A percentile compares a stretch with the other conserved stretches of the same genome.
Conservation (phyloP, 2,113 vertebrate genomes). For the Cololabis saira region DNA sequence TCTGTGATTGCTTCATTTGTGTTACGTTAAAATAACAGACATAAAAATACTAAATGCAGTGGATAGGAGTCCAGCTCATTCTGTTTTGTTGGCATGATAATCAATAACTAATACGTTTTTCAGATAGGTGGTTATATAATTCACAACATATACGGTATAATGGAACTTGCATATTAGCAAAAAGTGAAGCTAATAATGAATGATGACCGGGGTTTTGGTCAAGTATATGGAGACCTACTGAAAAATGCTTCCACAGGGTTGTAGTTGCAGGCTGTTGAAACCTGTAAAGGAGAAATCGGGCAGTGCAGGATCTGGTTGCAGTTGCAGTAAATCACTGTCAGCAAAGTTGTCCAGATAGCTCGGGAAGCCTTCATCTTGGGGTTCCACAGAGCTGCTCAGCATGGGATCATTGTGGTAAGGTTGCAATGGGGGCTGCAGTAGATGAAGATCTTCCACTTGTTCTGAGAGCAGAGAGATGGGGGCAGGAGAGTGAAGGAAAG, state of each 20-base stretch:
- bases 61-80: slow-evolving; percentile 9
- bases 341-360: slow-evolving; percentile 17
- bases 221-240: slow-evolving; percentile 7
- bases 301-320: neutral
- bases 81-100: neutral
- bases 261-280: slow-evolving; percentile 6
- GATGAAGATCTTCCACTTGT: slow-evolving; percentile 13
- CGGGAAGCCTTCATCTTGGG: slow-evolving; percentile 18
- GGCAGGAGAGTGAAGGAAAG: slow-evolving; percentile 14
- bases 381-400: slow-evolving; percentile 16
- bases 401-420: slow-evolving; percentile 55
- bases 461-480: slow-evolving; percentile 45
- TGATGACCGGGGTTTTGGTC: neutral
- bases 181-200: neutral
- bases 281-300: slow-evolving; percentile 16
- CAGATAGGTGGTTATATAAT: too few species aligned
- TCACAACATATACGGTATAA: too few species aligned
- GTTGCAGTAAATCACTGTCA: neutral
- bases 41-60: neutral
- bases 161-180: too few species aligned
- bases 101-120: too few species aligned
- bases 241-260: slow-evolving; percentile 46
- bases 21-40: neutral
- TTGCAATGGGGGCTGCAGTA: slow-evolving; percentile 9
- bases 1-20: neutral